Evolutionary conservation across 2,113 vertebrate species (phyloP), one percentile per base, ranked within the genome.

Genomic region (Callaeas wilsoni): DNA sequence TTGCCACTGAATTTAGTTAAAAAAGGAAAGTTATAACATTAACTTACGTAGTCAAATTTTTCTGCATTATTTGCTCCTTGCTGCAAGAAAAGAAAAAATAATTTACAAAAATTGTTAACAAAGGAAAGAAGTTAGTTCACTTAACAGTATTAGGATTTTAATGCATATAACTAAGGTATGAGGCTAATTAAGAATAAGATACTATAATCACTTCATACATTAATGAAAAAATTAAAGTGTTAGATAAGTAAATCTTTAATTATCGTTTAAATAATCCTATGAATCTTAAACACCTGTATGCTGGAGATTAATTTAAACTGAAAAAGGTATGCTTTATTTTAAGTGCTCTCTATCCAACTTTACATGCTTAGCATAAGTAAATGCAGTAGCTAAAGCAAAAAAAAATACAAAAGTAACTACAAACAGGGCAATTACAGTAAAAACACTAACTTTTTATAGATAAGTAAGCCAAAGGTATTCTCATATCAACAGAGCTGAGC

Each of bases 41-140:
- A 91, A 99, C 99, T 99, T 98, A 99, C 99, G 33, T 99, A 99
- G 91, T 99, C 99, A 97, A 99, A 99, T 84, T 99, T 99, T 93
- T 99, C 99, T 16, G 99, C 99, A 35, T 99, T 99, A 97, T 99
- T 98, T 84, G 98, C 98, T 97, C 99, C 99, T 99, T 99, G 99
- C 99, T 99, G 98, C 69, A 98, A 98, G 92, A 87, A 97, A 98
- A 96, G 98, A 98, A 97, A 97, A 97, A 97, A 97, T 95, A 93
- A 97, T 87, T 97, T 88, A 94, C 87, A 97, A 97, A 92, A 91
- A 86, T 23, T 96, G 93, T 98, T 97, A 98, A 95, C 62, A 21
- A 15, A 93, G 78, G 27, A 81, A 84, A 46, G 20, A 85, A 65
- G 59, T 94, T 94, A 84, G 78, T 96, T 92, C 84, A 97, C n/a